Percentiles rank a stretch among this genome's conserved stretches.
These are phyloP conservation scores for Misgurnus anguillicaudatus DNA, from an alignment of 2,113 vertebrate species.

Conservation along the genomic window DNA sequence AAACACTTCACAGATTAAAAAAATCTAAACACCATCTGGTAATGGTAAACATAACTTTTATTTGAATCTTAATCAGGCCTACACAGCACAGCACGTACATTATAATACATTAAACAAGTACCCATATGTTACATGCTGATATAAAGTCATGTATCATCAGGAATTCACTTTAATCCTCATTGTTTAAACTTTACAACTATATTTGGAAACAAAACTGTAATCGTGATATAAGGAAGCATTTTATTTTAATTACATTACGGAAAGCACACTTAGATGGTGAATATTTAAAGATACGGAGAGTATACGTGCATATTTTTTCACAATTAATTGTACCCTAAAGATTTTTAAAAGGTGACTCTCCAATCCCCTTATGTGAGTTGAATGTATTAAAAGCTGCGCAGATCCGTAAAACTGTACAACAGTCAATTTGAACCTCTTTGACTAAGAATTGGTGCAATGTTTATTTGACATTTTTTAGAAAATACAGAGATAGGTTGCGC, in stretches of 20 bases:
- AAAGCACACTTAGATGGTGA: not conserved
- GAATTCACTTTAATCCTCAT: not conserved
- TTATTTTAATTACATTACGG: slow-evolving; percentile 1
- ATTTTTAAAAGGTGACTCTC: not conserved
- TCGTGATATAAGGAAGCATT: not conserved
- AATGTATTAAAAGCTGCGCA: not conserved
- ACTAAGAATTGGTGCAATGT: slow-evolving; percentile 83
- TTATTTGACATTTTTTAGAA: slow-evolving; percentile 89
- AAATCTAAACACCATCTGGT: no score
- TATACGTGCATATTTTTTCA: not conserved
- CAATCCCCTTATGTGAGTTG: not conserved
- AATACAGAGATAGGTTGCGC: slow-evolving; percentile 88
- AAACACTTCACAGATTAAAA: not conserved
- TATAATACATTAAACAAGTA: not conserved
- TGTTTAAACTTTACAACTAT: not conserved
- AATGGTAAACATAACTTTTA: not conserved
- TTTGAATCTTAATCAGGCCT: not conserved
- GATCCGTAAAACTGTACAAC: slow-evolving; percentile 58
- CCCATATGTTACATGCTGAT: not conserved
- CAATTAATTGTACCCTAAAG: not conserved
- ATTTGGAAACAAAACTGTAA: not conserved
- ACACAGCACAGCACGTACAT: not conserved
- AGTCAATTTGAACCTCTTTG: slow-evolving; percentile 83
- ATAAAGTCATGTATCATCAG: not conserved
- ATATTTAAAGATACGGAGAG: not conserved